These are phyloP conservation scores for Cyclura pinguis DNA, from an alignment of 2,797 vertebrate genomes.

Conservation along the genomic window DNA sequence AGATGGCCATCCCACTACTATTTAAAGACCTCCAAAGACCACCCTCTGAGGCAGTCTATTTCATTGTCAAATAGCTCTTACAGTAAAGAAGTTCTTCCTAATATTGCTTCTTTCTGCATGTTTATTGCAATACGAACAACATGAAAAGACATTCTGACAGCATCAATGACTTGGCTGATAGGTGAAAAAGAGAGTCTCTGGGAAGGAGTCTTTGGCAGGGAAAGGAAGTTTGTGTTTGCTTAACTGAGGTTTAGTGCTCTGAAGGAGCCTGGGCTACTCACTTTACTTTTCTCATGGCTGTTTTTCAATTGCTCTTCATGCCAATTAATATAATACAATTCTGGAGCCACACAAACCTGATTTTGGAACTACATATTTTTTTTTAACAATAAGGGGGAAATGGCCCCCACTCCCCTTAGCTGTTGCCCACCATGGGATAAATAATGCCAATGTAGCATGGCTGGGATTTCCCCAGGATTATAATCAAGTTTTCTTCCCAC, in stretches of 20 bases:
- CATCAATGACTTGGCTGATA: neutral
- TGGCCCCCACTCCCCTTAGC: too few species aligned
- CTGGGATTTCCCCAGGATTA: neutral
- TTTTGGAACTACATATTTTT: neutral
- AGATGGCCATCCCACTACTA: too few species aligned
- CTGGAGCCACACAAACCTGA: too few species aligned
- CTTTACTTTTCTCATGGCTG: neutral
- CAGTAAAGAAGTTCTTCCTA: too few species aligned
- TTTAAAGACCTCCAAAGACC: too few species aligned
- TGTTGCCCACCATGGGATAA: too few species aligned
- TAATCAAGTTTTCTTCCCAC: neutral
- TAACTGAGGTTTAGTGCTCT: neutral
- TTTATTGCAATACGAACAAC: too few species aligned
- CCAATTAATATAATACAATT: neutral
- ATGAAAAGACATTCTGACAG: neutral
- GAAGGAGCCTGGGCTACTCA: neutral
- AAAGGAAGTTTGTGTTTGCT: neutral
- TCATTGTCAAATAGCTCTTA: too few species aligned
- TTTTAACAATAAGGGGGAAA: too few species aligned
- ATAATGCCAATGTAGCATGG: neutral
- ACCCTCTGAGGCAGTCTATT: too few species aligned
- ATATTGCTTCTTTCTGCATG: too few species aligned
- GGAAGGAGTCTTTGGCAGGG: too few species aligned
- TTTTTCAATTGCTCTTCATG: neutral
- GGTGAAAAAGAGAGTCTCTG: neutral